Evolutionary conservation across 2,888 invertebrate genomes (phyloP), one percentile per base, ranked within the genome.

Genomic region (Erebia ligea): DNA sequence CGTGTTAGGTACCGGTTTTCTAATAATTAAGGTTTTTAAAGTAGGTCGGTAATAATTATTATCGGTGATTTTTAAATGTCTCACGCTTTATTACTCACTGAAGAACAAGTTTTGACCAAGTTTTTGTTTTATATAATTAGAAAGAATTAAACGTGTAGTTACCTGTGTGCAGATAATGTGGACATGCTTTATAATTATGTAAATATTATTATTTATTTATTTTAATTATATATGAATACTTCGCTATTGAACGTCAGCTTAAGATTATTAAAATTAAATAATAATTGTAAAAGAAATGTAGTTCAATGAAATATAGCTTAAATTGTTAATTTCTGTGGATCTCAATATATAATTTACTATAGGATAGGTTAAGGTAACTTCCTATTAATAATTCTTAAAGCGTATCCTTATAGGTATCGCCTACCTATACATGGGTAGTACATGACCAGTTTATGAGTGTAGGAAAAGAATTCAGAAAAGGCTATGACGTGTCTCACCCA

Each of bases 401-500:
- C 42, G 50, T 61, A 52, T 2, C 54, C 54, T 61, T 61, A 17
- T 52, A 1, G 13, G 52, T 56, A n/a, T 63, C n/a, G 11, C 19
- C 52, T 48, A 45, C 40, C 40, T 56, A 45, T 56, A n/a, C 15
- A 62, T 34, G 50, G 58, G 52, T 42, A 15, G 25, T 42, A 45
- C 66, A 25, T 52, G n/a, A 17, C 48, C 69, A 67, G 54, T 25
- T 42, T 54, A 61, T 52, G 73, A 61, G 63, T 69, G 42, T 69
- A 68, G 61, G 50, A 68, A 73, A 69, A 70, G 68, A 74, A 68
- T 73, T 74, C 56, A 65, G 34, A 69, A 84, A 86, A 85, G 85
- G 86, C 81, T 82, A 86, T 91, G 91, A 93, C 92, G 92, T 92
- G 92, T 92, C 91, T 83, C 90, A 82, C 89, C 87, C 69, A 71